Evolutionary conservation across 1,140 invertebrate genomes (phyloP).

Genomic region (Drosophila tristis): DNA sequence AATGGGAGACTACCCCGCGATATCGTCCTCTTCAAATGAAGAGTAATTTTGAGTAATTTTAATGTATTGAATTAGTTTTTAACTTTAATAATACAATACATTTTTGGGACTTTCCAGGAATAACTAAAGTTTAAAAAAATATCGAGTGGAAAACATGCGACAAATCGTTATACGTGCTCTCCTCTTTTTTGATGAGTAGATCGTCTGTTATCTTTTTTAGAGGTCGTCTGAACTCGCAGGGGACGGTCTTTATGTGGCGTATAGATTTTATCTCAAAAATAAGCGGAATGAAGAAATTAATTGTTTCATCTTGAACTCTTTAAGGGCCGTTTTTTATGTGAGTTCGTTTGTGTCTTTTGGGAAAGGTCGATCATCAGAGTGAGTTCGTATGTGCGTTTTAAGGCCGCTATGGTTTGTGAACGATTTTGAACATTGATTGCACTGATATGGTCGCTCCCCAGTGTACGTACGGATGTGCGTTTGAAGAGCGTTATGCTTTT

Average conservation of each 20-base stretch:
- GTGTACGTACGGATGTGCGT: neutral
- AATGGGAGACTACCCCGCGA: too few relatives aligned
- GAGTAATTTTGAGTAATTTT: conserved; percentile 64
- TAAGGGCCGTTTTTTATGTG: too few relatives aligned
- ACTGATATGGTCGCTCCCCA: neutral
- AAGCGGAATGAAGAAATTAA: too few relatives aligned
- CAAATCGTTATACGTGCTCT: neutral
- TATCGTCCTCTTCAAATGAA: conserved; percentile 43
- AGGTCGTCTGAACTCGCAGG: too few relatives aligned
- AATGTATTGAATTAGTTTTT: conserved; percentile 16
- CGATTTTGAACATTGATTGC: neutral
- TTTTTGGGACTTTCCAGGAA: conserved; percentile 32
- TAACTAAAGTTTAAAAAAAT: conserved; percentile 37
- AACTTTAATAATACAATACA: neutral
- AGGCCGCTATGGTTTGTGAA: neutral
- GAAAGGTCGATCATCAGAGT: too few relatives aligned
- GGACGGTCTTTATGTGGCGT: too few relatives aligned
- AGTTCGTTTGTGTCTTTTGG: too few relatives aligned
- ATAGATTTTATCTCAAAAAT: too few relatives aligned
- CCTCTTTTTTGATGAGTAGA: neutral
- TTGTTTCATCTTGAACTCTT: too few relatives aligned
- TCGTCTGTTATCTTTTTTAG: too few relatives aligned
- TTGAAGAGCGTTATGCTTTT: neutral
- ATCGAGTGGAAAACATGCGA: neutral
- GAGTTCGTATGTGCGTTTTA: too few relatives aligned